Percentiles rank a stretch among this genome's conserved stretches.
Evolutionary conservation across 2,113 vertebrate species (phyloP).

Genomic region (Taurulus bubalis): DNA sequence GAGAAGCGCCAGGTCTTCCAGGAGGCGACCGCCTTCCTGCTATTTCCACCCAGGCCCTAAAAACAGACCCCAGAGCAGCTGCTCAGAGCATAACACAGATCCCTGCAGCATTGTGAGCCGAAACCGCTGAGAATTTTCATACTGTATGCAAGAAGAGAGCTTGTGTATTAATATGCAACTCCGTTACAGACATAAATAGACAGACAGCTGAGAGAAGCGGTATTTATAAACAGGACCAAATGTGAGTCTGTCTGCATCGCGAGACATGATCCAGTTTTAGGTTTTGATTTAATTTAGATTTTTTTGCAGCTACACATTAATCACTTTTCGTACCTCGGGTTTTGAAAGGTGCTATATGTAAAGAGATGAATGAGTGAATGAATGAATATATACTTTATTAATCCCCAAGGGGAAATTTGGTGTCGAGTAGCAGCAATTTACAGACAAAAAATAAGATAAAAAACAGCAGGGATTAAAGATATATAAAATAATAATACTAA

Average conservation of each 20-base stretch:
- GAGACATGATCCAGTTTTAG: not conserved
- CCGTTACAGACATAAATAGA: constrained; percentile 34
- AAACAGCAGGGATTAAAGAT: too few species aligned
- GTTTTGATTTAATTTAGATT: not conserved
- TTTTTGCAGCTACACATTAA: not conserved
- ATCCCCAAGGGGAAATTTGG: too few species aligned
- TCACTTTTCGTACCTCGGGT: not conserved
- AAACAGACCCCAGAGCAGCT: constrained; percentile 72
- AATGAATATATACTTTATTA: too few species aligned
- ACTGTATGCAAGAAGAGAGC: constrained; percentile 31
- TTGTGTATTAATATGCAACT: constrained; percentile 54
- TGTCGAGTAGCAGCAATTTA: too few species aligned
- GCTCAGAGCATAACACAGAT: constrained; percentile 39
- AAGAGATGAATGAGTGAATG: too few species aligned
- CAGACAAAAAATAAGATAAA: too few species aligned
- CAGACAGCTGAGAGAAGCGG: constrained; percentile 42
- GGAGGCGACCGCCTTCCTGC: not conserved
- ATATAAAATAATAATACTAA: too few species aligned
- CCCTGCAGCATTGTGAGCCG: constrained; percentile 34
- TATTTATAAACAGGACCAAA: constrained; percentile 51
- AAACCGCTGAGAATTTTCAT: constrained; percentile 34
- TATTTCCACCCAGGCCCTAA: constrained; percentile 71
- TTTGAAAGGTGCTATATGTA: too few species aligned
- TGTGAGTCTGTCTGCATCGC: not conserved
- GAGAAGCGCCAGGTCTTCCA: constrained; percentile 1